Evolutionary conservation across 2,797 vertebrate genomes (phyloP).

Genomic region (Crocodylus rhombifer): DNA sequence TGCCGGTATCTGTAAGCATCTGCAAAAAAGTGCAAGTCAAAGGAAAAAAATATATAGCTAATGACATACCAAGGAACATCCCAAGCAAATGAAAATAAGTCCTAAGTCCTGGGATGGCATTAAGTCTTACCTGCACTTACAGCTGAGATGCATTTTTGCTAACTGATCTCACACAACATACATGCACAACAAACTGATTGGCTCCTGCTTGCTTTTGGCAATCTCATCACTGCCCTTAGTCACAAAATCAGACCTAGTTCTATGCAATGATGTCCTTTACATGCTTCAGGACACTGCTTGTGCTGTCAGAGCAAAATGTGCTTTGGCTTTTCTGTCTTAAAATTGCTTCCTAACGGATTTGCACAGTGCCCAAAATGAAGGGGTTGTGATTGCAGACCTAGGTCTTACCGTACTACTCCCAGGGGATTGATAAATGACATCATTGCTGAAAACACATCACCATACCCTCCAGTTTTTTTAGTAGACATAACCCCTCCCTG

Average conservation of each 20-base stretch:
- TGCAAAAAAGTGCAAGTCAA: not conserved
- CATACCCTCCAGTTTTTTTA: rapidly evolving
- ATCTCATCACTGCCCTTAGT: not conserved
- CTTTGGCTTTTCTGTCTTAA: not conserved
- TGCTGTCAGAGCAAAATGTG: not conserved
- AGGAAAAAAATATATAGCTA: not conserved
- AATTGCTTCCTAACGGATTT: rapidly evolving
- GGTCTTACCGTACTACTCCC: not conserved
- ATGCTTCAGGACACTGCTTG: not conserved
- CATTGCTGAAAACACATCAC: not conserved
- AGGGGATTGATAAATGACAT: not conserved
- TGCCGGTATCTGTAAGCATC: not conserved
- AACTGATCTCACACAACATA: too few relatives aligned
- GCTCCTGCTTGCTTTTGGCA: rapidly evolving
- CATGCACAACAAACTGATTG: rapidly evolving
- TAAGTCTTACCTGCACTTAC: rapidly evolving
- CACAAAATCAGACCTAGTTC: not conserved
- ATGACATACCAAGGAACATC: not conserved
- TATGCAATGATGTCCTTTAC: not conserved
- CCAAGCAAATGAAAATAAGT: not conserved
- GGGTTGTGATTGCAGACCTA: not conserved
- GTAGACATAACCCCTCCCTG: not conserved
- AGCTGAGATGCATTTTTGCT: too few relatives aligned
- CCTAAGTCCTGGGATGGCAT: not conserved
- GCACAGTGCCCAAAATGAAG: not conserved